A percentile compares a stretch with the other conserved stretches of the same genome.
Evolutionary conservation across 2,888 invertebrate genomes (phyloP).

Genomic region (Sturmia bella): DNA sequence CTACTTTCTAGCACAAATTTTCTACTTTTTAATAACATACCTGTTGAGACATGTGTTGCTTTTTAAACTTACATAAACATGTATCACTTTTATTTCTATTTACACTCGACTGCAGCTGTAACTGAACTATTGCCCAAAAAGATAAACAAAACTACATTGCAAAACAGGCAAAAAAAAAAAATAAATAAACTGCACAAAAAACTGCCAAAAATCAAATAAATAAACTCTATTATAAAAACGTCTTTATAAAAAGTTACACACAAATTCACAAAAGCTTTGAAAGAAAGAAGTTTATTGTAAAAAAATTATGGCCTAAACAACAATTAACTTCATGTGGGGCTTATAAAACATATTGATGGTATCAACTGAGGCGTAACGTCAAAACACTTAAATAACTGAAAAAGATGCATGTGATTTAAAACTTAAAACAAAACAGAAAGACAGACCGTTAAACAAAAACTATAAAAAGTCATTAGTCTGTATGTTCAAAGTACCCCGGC

Average conservation of each 20-base stretch:
- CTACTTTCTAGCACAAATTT: too few relatives aligned
- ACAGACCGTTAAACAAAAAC: not conserved
- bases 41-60: conserved; percentile 3
- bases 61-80: too few relatives aligned
- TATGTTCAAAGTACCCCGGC: not conserved
- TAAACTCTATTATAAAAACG: conserved; percentile 10
- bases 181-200: conserved; percentile 20
- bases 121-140: conserved; percentile 11
- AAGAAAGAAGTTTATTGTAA: conserved; percentile 47
- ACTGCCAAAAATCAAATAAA: conserved; percentile 17
- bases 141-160: conserved; percentile 4
- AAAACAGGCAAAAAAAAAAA: conserved; percentile 19
- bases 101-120: conserved; percentile 1
- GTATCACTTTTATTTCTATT: too few relatives aligned
- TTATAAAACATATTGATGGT: conserved; percentile 43
- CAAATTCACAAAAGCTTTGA: conserved; percentile 1
- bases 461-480: not conserved
- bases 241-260: not conserved
- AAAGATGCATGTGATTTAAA: not conserved
- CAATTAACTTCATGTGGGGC: conserved; percentile 4
- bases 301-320: conserved; percentile 27
- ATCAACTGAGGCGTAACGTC: conserved; percentile 56
- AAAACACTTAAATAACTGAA: conserved; percentile 23
- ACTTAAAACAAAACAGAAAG: not conserved
- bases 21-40: too few relatives aligned